Conservation (phyloP, 1,140 invertebrate species). For the Eufriesea mexicana region DNA sequence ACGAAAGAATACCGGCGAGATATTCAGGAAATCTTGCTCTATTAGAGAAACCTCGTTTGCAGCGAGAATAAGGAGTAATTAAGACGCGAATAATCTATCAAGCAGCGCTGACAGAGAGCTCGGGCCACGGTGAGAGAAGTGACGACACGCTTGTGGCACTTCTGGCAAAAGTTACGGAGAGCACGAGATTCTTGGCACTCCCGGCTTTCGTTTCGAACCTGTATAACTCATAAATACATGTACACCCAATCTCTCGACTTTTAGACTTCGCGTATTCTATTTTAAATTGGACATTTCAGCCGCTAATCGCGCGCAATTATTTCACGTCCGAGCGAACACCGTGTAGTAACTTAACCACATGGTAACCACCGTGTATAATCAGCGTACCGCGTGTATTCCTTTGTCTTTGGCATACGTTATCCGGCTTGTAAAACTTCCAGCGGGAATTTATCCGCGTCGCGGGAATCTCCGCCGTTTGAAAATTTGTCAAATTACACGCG, state of each 20-base stretch:
- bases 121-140: not conserved
- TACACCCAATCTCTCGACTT: not conserved
- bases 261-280: constrained; percentile 12
- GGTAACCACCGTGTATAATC: not conserved
- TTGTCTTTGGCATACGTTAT: not conserved
- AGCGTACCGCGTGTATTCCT: not conserved
- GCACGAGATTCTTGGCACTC: constrained; percentile 41
- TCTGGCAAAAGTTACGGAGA: constrained; percentile 29
- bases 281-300: constrained; percentile 23
- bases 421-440: not conserved
- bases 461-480: not conserved
- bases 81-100: not conserved
- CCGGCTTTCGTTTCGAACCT: not conserved
- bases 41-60: not conserved
- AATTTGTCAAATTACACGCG: not conserved
- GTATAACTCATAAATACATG: not conserved
- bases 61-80: not conserved
- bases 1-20: not conserved
- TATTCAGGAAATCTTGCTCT: not conserved
- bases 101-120: not conserved
- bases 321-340: not conserved
- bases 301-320: not conserved
- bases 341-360: not conserved
- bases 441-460: not conserved
- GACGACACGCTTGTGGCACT: constrained; percentile 36